Evolutionary conservation across 2,113 vertebrate genomes (phyloP).

Genomic region (Chaenogobius annularis): DNA sequence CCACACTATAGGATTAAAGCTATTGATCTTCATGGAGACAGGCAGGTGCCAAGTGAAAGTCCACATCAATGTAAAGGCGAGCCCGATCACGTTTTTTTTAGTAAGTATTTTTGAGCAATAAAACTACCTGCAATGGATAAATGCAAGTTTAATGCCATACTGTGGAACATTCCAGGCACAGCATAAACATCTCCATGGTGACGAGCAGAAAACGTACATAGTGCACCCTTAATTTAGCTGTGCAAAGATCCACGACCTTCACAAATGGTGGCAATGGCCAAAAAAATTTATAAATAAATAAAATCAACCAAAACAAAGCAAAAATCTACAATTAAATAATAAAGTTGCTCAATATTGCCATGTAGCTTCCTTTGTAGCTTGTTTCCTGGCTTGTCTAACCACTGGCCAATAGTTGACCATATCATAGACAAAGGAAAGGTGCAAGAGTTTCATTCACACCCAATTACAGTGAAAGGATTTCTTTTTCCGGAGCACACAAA

Average conservation of each 20-base stretch:
- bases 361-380: not conserved
- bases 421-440: slow-evolving; percentile 55
- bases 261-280: not conserved
- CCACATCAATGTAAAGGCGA: not conserved
- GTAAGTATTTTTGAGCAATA: not conserved
- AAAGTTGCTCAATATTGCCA: not conserved
- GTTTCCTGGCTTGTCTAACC: slow-evolving; percentile 53
- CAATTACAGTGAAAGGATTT: slow-evolving; percentile 63
- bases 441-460: slow-evolving; percentile 67
- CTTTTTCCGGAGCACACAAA: slow-evolving; percentile 54
- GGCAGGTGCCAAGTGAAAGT: not conserved
- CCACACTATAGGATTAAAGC: no score
- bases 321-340: not conserved
- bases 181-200: no score
- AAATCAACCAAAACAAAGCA: not conserved
- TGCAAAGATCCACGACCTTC: not conserved
- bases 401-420: slow-evolving; percentile 47
- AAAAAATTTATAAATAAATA: no score
- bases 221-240: not conserved
- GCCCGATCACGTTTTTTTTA: no score
- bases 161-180: not conserved
- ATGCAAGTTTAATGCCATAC: not conserved
- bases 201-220: not conserved
- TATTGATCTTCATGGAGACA: no score
- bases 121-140: not conserved